Base-by-base conservation (phyloP, 2,113 vertebrate genomes). In the Cnemophilus loriae region DNA sequence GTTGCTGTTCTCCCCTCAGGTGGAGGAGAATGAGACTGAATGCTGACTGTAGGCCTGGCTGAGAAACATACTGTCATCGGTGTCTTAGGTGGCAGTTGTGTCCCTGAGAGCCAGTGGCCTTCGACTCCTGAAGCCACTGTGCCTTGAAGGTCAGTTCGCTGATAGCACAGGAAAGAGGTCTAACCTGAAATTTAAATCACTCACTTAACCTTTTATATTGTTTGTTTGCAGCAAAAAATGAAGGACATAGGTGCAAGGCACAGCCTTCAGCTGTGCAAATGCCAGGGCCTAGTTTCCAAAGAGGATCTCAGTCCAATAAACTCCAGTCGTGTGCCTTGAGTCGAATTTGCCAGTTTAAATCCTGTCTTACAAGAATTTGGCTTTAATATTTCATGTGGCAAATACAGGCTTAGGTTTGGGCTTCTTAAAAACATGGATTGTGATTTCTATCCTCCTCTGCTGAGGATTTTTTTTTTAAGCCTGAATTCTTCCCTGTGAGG, bases 31-130 rank as follows among this genome's bases (percentile, higher is more conserved):
- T 98, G 97, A 98, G 96, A 97, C 97, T 98, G 97, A 97, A 97
- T 98, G 98, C 95, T 97, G 97, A 97, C 97, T 97, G 93, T 98
- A 99, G 99, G 99, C 99, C 99, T 98, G 99, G 98, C 99, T 99
- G 99, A 99, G 99, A 99, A 99, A 99, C 99, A 99, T 97, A 98
- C 98, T 98, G 98, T 97, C 97, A 98, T 98, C 97, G 97, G 97
- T 97, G 96, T 90, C 98, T 97, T 98, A 98, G 98, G 98, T 98
- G 98, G 97, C 98, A 96, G 96, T 97, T 98, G 98, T 97, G 97
- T 97, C 98, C 97, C 96, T 98, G 97, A 98, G 93, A 97, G 97
- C 73, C 97, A 98, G 98, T 98, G 98, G 97, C 96, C 98, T 98
- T 98, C 77, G 91, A 98, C 93, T 96, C 97, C 95, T 98, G 98